Conservation (phyloP, 1,140 invertebrate species). For the Drosophila bocki region DNA sequence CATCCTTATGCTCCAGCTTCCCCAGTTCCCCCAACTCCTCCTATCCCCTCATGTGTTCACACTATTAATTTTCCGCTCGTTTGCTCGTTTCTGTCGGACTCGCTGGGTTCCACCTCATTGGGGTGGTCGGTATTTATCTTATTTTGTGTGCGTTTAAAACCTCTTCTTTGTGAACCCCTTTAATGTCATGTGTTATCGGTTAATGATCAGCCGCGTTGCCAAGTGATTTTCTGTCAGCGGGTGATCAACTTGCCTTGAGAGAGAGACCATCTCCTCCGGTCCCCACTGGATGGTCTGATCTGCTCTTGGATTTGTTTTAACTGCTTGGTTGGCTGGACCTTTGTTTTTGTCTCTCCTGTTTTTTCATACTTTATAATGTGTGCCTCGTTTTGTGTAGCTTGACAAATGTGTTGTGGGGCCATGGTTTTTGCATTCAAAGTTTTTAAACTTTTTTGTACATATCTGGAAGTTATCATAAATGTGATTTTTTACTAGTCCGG, state of each 20-base stretch:
- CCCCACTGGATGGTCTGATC: constrained; percentile 15
- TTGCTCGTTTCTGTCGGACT: constrained; percentile 67
- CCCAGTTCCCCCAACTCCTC: constrained; percentile 1
- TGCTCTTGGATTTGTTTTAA: constrained; percentile 28
- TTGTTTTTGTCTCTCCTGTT: constrained; percentile 2
- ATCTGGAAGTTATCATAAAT: constrained; percentile 12
- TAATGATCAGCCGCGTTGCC: constrained; percentile 81
- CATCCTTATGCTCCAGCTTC: constrained; percentile 15
- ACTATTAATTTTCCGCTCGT: constrained; percentile 84
- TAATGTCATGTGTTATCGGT: constrained; percentile 85
- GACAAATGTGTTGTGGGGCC: constrained; percentile 54
- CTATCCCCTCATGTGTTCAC: constrained; percentile 65
- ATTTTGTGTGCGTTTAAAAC: constrained; percentile 78
- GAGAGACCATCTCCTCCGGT: background rate
- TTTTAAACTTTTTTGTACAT: constrained; percentile 16
- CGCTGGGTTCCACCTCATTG: constrained; percentile 53
- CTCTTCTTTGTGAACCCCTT: constrained; percentile 73
- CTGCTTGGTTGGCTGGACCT: constrained; percentile 12
- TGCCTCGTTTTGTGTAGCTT: constrained; percentile 57
- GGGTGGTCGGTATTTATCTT: constrained; percentile 84
- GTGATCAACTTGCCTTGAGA: constrained; percentile 49
- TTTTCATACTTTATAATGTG: constrained; percentile 8
- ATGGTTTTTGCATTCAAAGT: constrained; percentile 27
- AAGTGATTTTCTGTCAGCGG: constrained; percentile 81
- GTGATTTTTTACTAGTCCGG: background rate